phyloP scores from a whole-genome alignment of 1,140 invertebrate genomes.

The Gonatopus flavifemur region DNA sequence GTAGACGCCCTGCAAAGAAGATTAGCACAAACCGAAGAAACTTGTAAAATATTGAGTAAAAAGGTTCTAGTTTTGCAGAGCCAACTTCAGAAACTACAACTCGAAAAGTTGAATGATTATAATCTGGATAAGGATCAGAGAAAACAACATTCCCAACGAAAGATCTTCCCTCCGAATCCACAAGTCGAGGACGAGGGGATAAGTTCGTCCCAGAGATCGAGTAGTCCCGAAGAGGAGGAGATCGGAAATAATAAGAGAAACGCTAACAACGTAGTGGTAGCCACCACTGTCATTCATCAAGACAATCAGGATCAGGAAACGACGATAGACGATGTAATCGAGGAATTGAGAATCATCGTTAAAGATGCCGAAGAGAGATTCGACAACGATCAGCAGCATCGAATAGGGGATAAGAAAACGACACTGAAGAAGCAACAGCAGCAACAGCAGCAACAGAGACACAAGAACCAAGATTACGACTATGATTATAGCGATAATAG shows the following conservation, averaged over 20 bases:
- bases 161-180: not conserved
- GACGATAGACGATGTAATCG: constrained; percentile 85
- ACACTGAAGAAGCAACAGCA: no score
- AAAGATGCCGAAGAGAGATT: constrained; percentile 79
- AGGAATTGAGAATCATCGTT: constrained; percentile 80
- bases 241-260: constrained; percentile 14
- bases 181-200: constrained; percentile 79
- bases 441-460: no score
- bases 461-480: no score
- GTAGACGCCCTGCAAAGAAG: constrained; percentile 49
- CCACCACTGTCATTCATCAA: no score
- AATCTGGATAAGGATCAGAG: constrained; percentile 34
- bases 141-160: constrained; percentile 8
- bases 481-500: not conserved
- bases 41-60: constrained; percentile 47
- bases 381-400: constrained; percentile 35
- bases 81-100: constrained; percentile 42
- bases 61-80: constrained; percentile 44
- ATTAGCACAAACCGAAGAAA: constrained; percentile 47
- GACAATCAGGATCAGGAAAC: constrained; percentile 79
- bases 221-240: constrained; percentile 65
- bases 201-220: constrained; percentile 77
- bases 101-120: constrained; percentile 45
- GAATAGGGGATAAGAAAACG: constrained; percentile 1
- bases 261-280: not conserved